These are phyloP conservation scores for Fragum sueziense DNA, from an alignment of 2,888 invertebrate species.

Conservation along the genomic window DNA sequence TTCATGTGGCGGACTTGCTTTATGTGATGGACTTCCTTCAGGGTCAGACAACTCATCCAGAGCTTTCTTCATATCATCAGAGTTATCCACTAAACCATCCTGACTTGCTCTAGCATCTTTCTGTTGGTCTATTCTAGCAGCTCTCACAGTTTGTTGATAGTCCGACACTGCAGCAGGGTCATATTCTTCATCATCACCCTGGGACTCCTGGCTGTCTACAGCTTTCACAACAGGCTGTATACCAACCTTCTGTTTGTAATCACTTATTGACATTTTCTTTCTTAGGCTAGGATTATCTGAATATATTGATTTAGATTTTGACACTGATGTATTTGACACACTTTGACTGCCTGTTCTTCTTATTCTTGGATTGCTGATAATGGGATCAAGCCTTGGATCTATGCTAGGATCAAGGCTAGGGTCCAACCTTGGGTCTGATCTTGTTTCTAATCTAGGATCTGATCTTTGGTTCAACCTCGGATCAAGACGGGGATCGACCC, in stretches of 20 bases:
- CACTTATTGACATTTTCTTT: conserved; percentile 52
- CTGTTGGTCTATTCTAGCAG: not conserved
- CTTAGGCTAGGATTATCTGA: conserved; percentile 1
- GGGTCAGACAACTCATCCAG: conserved; percentile 56
- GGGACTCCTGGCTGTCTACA: not conserved
- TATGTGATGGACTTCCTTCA: conserved; percentile 32
- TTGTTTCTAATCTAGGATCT: not conserved
- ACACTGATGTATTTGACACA: not conserved
- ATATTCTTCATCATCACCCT: conserved; percentile 6
- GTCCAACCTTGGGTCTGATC: no score
- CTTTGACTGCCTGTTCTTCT: not conserved
- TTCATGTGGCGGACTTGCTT: conserved; percentile 42
- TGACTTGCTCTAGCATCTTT: not conserved
- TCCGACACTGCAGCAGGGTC: not conserved
- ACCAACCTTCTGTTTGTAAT: conserved; percentile 55
- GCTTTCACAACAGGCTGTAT: not conserved
- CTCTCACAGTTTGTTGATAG: not conserved
- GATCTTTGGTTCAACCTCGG: not conserved
- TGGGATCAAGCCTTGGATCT: not conserved
- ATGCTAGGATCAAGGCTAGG: no score
- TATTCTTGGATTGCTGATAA: conserved; percentile 18
- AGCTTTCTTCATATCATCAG: conserved; percentile 54
- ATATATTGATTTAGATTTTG: not conserved
- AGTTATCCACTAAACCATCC: conserved; percentile 43
- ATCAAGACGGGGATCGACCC: not conserved